These are phyloP conservation scores for Zaprionus vittiger DNA, from an alignment of 1,140 invertebrate species.

Conservation along the genomic window DNA sequence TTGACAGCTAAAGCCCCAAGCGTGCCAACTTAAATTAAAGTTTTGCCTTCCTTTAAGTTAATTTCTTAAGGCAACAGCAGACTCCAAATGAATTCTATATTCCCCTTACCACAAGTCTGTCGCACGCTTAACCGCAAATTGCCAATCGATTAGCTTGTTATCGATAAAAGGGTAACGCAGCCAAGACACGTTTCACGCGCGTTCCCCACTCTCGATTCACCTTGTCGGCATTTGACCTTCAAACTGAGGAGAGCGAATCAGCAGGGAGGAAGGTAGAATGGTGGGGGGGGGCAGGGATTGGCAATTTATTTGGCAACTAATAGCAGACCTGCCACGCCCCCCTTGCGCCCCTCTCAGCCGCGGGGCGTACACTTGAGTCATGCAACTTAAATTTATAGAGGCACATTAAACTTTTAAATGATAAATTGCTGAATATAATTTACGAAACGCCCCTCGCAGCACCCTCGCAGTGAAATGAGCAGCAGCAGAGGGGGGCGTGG, in stretches of 20 bases:
- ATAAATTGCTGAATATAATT: conserved; percentile 82
- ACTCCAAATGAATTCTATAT: background rate
- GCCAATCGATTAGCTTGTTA: conserved; percentile 7
- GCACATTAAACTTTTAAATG: conserved; percentile 83
- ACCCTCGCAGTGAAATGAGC: conserved; percentile 13
- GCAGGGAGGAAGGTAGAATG: background rate
- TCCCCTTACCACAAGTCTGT: background rate
- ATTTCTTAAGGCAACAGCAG: background rate
- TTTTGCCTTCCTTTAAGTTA: background rate
- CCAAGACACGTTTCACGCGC: background rate
- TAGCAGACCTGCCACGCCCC: conserved; percentile 44
- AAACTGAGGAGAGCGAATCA: conserved; percentile 6
- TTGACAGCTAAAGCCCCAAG: background rate
- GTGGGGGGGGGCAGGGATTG: background rate
- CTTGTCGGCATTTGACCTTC: conserved; percentile 60
- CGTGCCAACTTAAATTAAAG: background rate
- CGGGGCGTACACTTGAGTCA: conserved; percentile 61
- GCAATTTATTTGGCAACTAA: conserved; percentile 78
- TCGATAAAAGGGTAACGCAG: conserved; percentile 1
- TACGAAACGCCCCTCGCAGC: conserved; percentile 53
- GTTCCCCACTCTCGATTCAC: background rate
- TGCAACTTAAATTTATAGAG: conserved; percentile 81
- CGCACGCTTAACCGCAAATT: background rate
- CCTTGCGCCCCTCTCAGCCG: background rate
- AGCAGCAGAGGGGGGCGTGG: background rate